Evolutionary conservation across 2,113 vertebrate genomes (phyloP), one percentile per base, ranked within the genome.

Genomic region (Oenanthe melanoleuca): DNA sequence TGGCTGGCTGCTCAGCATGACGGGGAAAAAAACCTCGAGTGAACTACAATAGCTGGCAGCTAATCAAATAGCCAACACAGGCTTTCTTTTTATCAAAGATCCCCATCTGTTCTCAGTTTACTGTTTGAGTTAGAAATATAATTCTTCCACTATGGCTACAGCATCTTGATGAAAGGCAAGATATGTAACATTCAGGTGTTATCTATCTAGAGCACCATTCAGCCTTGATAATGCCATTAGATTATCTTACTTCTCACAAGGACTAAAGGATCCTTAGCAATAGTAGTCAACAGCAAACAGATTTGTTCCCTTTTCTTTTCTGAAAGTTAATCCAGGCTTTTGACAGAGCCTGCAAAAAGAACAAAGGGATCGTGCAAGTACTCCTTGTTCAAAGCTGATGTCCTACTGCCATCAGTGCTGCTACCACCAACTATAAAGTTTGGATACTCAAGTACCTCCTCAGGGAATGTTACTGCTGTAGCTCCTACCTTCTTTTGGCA

Each of bases 401-500:
- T 78, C 56, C 56, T 73, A 21, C 10, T 26, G 75, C 50, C 80
- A 86, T 47, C 67, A 47, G 34, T 3, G 33, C 50, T 72, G 63
- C 67, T 47, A 28, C 53, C 13, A 49, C 22, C 50, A 50, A 78
- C 53, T 49, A 6, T 4, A 9, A 63, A 42, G 11, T 60, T n/a
- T 42, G 9, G 5, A 66, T 18, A 73, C 25, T 78, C 31, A 37
- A 38, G 37, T 12, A 69, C 37, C 87, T 64, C 37, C 73, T 59
- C 53, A 64, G 17, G 47, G 24, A 72, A 77, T 1, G 4, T 49
- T 47, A 83, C 12, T 61, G 53, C 37, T 65, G 23, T 6, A 82
- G 55, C 16, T 83, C 95, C 60, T 98, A 99, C 99, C 99, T 98
- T 99, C 97, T 94, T 98, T 98, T 14, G 99, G 99, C 78, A 99